Percentiles rank a stretch among this genome's conserved stretches.
Conservation (phyloP, 2,888 invertebrate genomes). For the Drosophila barbarae region DNA sequence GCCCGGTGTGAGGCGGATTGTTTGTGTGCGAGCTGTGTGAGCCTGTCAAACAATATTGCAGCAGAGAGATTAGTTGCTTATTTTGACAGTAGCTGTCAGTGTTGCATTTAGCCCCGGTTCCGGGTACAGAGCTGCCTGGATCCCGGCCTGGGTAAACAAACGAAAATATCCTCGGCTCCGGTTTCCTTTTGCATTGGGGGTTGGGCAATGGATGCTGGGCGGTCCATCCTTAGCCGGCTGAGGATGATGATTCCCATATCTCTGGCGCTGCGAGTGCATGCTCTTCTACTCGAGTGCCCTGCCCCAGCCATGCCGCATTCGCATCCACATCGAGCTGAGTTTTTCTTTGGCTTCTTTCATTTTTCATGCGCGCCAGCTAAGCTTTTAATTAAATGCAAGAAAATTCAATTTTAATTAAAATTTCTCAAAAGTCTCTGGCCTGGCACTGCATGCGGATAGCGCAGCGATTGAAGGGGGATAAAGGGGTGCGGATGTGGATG, state of each 20-base stretch:
- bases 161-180: slow-evolving; percentile 49
- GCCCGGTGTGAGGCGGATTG: neutral
- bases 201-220: neutral
- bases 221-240: slow-evolving; percentile 36
- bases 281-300: slow-evolving; percentile 67
- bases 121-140: slow-evolving; percentile 6
- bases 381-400: slow-evolving; percentile 75
- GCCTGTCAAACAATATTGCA: slow-evolving; percentile 62
- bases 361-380: slow-evolving; percentile 71
- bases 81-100: slow-evolving; percentile 72
- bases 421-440: slow-evolving; percentile 64
- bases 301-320: slow-evolving; percentile 8
- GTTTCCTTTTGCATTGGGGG: slow-evolving; percentile 13
- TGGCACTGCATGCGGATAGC: slow-evolving; percentile 40
- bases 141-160: slow-evolving; percentile 52
- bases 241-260: slow-evolving; percentile 68
- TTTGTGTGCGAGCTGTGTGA: slow-evolving; percentile 24
- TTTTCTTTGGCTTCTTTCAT: slow-evolving; percentile 67
- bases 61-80: slow-evolving; percentile 65
- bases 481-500: slow-evolving; percentile 27
- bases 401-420: slow-evolving; percentile 74
- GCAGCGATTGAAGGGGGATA: slow-evolving; percentile 37
- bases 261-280: slow-evolving; percentile 56
- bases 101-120: slow-evolving; percentile 57
- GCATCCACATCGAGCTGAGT: slow-evolving; percentile 50